These are phyloP conservation scores for Maccullochella peelii DNA, from an alignment of 2,113 vertebrate species.

Conservation along the genomic window DNA sequence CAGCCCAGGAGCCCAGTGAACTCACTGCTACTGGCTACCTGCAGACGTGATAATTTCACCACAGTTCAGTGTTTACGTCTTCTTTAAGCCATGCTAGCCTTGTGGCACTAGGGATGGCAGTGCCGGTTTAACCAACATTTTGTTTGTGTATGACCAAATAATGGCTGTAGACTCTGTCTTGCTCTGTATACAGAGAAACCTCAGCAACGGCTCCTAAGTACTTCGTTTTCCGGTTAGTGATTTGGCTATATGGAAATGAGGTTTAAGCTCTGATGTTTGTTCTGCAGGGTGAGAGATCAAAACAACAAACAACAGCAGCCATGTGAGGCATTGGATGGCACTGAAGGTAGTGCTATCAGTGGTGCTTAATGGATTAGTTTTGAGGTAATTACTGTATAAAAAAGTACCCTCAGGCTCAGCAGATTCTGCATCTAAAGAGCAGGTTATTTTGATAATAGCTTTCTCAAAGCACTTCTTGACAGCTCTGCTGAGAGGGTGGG, in stretches of 20 bases:
- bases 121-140: background rate
- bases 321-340: background rate
- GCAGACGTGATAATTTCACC: background rate
- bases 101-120: background rate
- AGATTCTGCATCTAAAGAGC: slow-evolving; percentile 7
- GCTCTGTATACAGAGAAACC: background rate
- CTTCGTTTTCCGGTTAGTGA: slow-evolving; percentile 8
- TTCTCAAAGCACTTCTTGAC: slow-evolving; percentile 24
- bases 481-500: slow-evolving; percentile 12
- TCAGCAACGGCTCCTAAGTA: slow-evolving; percentile 2
- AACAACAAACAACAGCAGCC: slow-evolving; percentile 24
- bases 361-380: slow-evolving; percentile 31
- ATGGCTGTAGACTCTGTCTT: background rate
- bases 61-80: background rate
- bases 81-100: no score
- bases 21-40: background rate
- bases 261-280: background rate
- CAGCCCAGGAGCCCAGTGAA: no score
- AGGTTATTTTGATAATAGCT: slow-evolving; percentile 35
- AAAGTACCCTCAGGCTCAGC: background rate
- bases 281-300: slow-evolving; percentile 8
- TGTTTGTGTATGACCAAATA: background rate
- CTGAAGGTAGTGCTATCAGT: background rate
- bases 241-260: slow-evolving; percentile 62
- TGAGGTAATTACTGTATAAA: slow-evolving; percentile 23